Base-by-base conservation (phyloP, 2,797 vertebrate species). In the Pangasius sanitwongsei region DNA sequence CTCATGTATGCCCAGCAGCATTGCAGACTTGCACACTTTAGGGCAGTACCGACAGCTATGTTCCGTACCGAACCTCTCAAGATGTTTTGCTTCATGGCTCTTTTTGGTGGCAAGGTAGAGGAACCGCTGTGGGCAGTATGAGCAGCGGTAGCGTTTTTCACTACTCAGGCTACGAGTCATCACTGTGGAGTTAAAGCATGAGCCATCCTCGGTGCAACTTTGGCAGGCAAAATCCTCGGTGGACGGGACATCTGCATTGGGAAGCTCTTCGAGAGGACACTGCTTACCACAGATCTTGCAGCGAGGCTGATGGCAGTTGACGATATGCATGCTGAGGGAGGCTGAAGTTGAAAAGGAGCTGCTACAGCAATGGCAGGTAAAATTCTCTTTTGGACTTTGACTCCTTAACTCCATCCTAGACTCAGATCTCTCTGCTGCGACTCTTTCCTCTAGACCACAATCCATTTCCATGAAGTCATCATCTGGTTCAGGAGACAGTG, bases 71-170 rank as follows among this genome's bases (percentile, higher is more conserved):
- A 95, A 96, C 87, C 96, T 94, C 77, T 95, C 96, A 57, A 97
- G 86, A 65, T 99, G 99, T 91, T 97, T 98, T 94, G 97, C 97
- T 93, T 99, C 98, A 0, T 99, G 98, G 92, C 98, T 99, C 91
- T 95, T 97, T 94, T 99, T 99, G 44, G 99, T 99, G 92, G 98
- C 97, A 53, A 99, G 97, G 89, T 99, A 99, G 80, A 99, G 95
- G 93, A 99, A 99, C 28, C 98, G 97, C 95, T 98, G 98, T 4
- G 98, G 97, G 94, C 99, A 99, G 95, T 98, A 99, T 90, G 98
- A 97, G 92, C 99, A 99, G 91, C 96, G 97, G 90, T 98, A 99
- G 48, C 96, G 97, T 92, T 99, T 99, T 91, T 99, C 98, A 18
- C 96, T 97, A 15, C 97, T 98, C 89, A 97, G 96, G 92, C 97